Percentiles rank a stretch among this genome's conserved stretches.
Conservation (phyloP, 1,140 invertebrate genomes). For the Akabosia matsudoensis region DNA sequence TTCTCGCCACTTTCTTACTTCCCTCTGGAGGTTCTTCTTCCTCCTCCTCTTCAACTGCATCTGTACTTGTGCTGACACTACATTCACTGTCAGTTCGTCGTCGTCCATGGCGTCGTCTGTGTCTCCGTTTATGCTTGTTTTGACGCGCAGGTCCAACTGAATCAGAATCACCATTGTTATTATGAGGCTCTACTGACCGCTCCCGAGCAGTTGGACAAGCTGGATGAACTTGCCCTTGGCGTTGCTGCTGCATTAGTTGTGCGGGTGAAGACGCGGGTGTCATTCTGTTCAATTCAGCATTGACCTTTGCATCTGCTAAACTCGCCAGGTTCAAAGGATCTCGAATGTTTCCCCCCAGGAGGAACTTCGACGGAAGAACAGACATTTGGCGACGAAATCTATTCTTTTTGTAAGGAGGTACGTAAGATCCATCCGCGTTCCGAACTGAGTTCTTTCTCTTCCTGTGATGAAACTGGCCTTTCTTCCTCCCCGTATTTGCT, state of each 20-base stretch:
- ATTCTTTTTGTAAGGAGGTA: constrained; percentile 42
- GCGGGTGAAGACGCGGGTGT: constrained; percentile 83
- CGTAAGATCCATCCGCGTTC: constrained; percentile 32
- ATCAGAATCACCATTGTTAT: too few species aligned
- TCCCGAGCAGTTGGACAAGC: constrained; percentile 84
- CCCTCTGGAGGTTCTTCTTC: neutral
- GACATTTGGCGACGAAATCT: constrained; percentile 32
- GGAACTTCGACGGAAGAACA: constrained; percentile 85
- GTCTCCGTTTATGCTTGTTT: constrained; percentile 60
- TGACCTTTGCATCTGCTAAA: constrained; percentile 59
- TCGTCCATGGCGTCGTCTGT: constrained; percentile 55
- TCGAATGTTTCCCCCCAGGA: constrained; percentile 89
- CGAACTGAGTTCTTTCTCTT: constrained; percentile 37
- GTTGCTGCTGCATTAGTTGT: constrained; percentile 47
- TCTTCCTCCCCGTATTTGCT: neutral
- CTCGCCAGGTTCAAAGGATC: constrained; percentile 93
- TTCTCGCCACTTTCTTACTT: neutral
- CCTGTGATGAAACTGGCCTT: constrained; percentile 26
- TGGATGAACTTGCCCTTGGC: constrained; percentile 87
- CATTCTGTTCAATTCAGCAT: constrained; percentile 66
- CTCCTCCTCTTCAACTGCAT: constrained; percentile 14
- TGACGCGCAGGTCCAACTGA: constrained; percentile 69
- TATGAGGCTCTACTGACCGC: constrained; percentile 66
- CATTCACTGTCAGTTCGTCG: constrained; percentile 53
- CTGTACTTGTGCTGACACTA: constrained; percentile 34